phyloP scores from a whole-genome alignment of 64 coral and sea anemone genomes.

The Anthopleura sola region DNA sequence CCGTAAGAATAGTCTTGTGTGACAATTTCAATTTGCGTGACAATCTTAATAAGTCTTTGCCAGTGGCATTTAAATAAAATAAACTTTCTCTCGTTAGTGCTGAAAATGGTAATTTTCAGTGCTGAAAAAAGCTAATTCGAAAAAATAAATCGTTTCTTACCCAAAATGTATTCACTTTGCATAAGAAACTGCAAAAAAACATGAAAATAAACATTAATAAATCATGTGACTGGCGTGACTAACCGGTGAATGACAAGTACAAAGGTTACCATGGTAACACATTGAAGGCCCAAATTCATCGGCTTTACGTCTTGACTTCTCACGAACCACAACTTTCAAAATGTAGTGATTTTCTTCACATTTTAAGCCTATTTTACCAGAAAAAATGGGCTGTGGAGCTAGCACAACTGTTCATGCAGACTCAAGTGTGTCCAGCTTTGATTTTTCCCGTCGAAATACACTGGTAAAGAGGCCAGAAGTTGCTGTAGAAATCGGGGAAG shows the following conservation, averaged over 20 bases:
- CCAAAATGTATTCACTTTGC: no score
- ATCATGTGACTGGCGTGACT: no score
- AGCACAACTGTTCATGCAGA: slow-evolving; percentile 39
- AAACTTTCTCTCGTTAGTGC: no score
- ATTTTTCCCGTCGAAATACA: slow-evolving; percentile 84
- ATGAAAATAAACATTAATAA: background rate
- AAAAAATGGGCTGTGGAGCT: slow-evolving; percentile 71
- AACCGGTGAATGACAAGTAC: background rate
- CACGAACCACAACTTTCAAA: background rate
- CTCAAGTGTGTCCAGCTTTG: slow-evolving; percentile 40
- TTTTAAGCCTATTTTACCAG: slow-evolving; percentile 1
- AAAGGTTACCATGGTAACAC: background rate
- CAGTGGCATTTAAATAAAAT: no score
- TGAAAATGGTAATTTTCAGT: no score
- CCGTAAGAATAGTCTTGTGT: no score
- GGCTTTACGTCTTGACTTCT: background rate
- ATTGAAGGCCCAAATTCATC: background rate
- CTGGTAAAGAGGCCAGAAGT: slow-evolving; percentile 69
- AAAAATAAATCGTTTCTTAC: no score
- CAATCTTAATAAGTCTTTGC: no score
- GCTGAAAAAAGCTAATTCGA: no score
- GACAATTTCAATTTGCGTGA: no score
- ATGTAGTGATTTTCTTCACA: slow-evolving; percentile 16
- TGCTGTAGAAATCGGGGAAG: slow-evolving; percentile 65
- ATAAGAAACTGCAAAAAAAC: background rate